Conservation (phyloP, 2,797 vertebrate species). For the Gouania willdenowi region DNA sequence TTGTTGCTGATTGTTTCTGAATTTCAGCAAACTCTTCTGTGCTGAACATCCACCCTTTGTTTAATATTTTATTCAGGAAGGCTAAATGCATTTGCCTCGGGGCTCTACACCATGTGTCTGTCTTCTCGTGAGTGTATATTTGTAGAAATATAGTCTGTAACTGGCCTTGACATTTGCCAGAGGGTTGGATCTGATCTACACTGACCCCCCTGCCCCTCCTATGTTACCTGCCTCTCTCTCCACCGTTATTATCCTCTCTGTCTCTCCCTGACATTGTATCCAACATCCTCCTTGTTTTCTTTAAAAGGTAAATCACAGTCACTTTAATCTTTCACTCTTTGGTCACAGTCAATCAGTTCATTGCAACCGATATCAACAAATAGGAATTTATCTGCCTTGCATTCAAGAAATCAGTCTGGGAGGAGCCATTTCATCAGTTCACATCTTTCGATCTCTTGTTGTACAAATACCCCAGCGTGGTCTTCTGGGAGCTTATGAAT, state of each 20-base stretch:
- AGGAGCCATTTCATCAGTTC: no score
- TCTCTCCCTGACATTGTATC: no score
- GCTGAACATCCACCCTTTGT: background rate
- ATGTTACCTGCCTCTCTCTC: slow-evolving; percentile 7
- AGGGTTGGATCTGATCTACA: slow-evolving; percentile 21
- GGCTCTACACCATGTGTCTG: slow-evolving; percentile 3
- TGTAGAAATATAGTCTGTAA: slow-evolving; percentile 9
- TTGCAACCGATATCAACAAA: no score
- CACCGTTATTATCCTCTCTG: background rate
- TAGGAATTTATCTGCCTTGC: no score
- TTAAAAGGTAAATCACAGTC: no score
- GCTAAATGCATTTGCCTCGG: slow-evolving; percentile 27
- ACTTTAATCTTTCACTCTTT: no score
- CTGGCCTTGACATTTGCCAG: slow-evolving; percentile 32
- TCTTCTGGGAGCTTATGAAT: no score
- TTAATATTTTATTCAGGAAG: slow-evolving; percentile 34
- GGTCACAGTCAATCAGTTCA: no score
- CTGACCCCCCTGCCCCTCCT: slow-evolving; percentile 11
- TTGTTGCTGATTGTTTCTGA: slow-evolving; percentile 6
- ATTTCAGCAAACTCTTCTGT: slow-evolving; percentile 8
- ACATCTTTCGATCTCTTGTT: no score
- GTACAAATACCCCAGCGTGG: no score
- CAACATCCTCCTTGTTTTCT: no score
- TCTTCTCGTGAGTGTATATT: background rate
- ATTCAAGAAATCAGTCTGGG: no score